Conservation (phyloP, 2,797 vertebrate genomes). For the Chelon labrosus region DNA sequence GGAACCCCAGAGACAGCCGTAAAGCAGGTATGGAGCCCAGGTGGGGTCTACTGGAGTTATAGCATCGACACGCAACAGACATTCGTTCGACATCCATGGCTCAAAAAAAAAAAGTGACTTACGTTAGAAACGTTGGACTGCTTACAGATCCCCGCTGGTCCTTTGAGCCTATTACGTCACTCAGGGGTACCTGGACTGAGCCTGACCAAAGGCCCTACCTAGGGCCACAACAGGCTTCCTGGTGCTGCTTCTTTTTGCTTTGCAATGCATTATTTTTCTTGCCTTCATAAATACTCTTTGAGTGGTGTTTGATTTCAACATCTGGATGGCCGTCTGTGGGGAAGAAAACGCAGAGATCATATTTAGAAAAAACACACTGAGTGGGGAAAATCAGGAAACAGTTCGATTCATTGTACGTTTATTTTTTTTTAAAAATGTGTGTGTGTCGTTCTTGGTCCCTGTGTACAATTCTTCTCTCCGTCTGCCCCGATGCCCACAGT, state of each 20-base stretch:
- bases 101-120: conserved; percentile 36
- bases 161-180: conserved; percentile 15
- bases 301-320: conserved; percentile 17
- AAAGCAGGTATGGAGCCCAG: conserved; percentile 38
- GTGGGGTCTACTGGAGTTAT: background rate
- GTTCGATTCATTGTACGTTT: background rate
- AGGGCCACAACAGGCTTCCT: background rate
- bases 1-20: conserved; percentile 41
- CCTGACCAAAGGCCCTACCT: background rate
- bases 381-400: background rate
- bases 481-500: conserved; percentile 42
- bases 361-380: conserved; percentile 1
- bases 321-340: conserved; percentile 30
- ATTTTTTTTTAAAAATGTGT: background rate
- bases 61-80: background rate
- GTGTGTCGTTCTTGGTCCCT: background rate
- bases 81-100: background rate
- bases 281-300: conserved; percentile 21
- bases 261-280: conserved; percentile 10
- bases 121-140: conserved; percentile 25
- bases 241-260: conserved; percentile 34
- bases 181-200: conserved; percentile 6
- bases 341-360: background rate
- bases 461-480: conserved; percentile 16
- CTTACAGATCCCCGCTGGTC: background rate